These are phyloP conservation scores for Dipus sagitta DNA, from an alignment of 2,797 vertebrate species.

Conservation along the genomic window DNA sequence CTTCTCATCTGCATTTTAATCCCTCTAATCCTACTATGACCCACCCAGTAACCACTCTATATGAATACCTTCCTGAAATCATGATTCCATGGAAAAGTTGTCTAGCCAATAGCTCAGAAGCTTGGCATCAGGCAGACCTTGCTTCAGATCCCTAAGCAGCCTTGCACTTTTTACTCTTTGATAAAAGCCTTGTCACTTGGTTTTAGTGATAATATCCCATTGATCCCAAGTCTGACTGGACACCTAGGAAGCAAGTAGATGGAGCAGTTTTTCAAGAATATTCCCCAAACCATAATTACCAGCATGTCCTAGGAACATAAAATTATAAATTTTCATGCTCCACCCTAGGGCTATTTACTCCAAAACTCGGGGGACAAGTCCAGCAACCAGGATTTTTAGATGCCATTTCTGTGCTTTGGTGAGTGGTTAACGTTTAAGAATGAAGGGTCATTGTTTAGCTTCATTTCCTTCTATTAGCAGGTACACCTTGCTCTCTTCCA, in stretches of 20 bases:
- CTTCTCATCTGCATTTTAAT: neutral
- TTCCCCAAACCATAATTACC: neutral
- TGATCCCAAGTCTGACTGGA: neutral
- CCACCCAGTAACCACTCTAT: neutral
- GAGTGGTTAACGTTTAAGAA: neutral
- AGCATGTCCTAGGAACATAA: neutral
- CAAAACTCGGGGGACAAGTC: neutral
- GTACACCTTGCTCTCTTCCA: neutral
- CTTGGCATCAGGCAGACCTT: neutral
- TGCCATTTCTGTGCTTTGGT: neutral
- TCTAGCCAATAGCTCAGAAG: neutral
- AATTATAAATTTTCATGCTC: neutral
- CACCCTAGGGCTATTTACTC: neutral
- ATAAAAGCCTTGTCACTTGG: neutral
- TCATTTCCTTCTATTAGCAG: neutral
- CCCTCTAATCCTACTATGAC: neutral
- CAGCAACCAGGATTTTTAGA: neutral
- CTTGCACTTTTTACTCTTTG: neutral
- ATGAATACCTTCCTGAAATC: neutral
- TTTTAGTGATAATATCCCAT: slow-evolving; percentile 4
- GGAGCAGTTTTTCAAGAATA: neutral
- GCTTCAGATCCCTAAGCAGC: neutral
- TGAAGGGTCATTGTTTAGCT: neutral
- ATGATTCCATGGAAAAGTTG: neutral
- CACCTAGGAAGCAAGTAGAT: neutral